A percentile compares a stretch with the other conserved stretches of the same genome.
Evolutionary conservation across 2,797 vertebrate species (phyloP).

Genomic region (Apogon hyalosoma): DNA sequence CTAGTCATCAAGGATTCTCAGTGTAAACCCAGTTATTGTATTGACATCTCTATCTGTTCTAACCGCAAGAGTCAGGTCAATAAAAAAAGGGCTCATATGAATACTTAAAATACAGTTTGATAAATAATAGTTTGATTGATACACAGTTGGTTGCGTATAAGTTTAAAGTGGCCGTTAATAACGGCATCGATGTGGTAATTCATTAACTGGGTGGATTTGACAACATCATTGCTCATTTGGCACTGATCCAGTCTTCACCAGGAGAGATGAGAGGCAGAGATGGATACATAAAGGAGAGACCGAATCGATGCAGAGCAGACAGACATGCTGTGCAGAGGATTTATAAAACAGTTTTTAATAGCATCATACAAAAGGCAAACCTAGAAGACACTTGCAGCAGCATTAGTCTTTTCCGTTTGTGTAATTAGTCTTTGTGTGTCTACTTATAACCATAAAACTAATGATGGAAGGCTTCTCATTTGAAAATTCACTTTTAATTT

Average conservation of each 20-base stretch:
- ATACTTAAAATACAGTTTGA: constrained; percentile 21
- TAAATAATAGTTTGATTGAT: constrained; percentile 34
- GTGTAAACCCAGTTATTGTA: constrained; percentile 24
- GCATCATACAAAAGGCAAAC: constrained; percentile 35
- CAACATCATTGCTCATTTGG: constrained; percentile 42
- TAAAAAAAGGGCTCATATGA: constrained; percentile 28
- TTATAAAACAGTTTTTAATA: constrained; percentile 45
- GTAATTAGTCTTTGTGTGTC: constrained; percentile 36
- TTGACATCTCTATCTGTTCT: constrained; percentile 35
- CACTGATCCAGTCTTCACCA: constrained; percentile 41
- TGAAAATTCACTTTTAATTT: constrained; percentile 19
- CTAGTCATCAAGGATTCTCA: constrained; percentile 5
- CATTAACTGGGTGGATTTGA: constrained; percentile 47
- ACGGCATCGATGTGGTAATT: constrained; percentile 48
- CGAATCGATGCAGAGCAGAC: constrained; percentile 47
- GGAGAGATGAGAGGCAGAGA: constrained; percentile 26
- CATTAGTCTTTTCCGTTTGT: constrained; percentile 9
- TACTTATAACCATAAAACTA: constrained; percentile 25
- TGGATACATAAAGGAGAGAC: constrained; percentile 28
- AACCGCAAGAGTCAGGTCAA: constrained; percentile 40
- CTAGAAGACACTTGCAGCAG: constrained; percentile 12
- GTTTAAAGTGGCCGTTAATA: constrained; percentile 43
- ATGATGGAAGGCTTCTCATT: constrained; percentile 28
- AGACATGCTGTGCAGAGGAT: constrained; percentile 29
- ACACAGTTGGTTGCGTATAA: constrained; percentile 23